Conservation (phyloP, 2,797 vertebrate genomes). For the Lepilemur ruficaudatus region DNA sequence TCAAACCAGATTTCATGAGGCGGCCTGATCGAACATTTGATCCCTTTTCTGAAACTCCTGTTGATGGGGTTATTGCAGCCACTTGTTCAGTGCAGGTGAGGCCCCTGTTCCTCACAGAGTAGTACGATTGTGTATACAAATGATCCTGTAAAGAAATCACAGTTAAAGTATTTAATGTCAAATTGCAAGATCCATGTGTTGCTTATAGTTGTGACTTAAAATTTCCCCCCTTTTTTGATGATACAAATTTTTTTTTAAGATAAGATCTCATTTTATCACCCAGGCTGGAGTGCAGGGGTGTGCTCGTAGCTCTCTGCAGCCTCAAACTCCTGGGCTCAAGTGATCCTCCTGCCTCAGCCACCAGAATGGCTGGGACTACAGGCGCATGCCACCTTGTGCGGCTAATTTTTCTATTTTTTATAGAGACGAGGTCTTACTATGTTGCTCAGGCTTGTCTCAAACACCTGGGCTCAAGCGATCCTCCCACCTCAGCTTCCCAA, state of each 20-base stretch:
- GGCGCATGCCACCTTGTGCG: background rate
- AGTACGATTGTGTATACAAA: background rate
- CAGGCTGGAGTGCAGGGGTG: no score
- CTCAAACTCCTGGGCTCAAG: background rate
- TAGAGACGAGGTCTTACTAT: background rate
- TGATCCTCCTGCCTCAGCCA: background rate
- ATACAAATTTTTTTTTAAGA: background rate
- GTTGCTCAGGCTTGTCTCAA: background rate
- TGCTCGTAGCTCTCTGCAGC: background rate
- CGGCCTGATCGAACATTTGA: slow-evolving; percentile 97
- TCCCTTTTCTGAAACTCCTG: slow-evolving; percentile 98
- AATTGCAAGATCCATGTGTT: background rate
- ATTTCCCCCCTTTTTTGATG: background rate
- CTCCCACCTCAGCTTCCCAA: background rate
- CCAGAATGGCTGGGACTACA: background rate
- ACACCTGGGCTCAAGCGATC: background rate
- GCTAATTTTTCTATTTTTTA: background rate
- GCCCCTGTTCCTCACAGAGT: background rate
- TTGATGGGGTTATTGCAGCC: slow-evolving; percentile 98
- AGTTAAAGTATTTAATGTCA: background rate
- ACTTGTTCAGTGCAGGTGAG: slow-evolving; percentile 97
- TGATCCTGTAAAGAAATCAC: background rate
- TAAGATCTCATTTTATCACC: background rate
- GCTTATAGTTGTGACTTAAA: background rate
- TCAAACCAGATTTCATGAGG: slow-evolving; percentile 99